Conservation (phyloP, 2,888 invertebrate genomes). For the Caenorhabditis imperialis region DNA sequence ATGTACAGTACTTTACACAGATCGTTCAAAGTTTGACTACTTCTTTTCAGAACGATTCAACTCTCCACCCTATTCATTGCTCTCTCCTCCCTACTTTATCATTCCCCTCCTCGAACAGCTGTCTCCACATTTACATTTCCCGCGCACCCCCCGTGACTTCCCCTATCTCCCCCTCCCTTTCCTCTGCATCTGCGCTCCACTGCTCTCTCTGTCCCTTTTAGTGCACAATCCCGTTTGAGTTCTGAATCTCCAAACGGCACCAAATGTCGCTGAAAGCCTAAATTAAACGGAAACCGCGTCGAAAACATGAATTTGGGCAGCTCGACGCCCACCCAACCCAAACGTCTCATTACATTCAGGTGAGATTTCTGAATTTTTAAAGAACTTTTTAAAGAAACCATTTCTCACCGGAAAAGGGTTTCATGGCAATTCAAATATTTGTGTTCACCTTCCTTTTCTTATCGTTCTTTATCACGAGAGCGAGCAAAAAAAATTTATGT, state of each 20-base stretch:
- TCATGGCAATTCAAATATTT: neutral
- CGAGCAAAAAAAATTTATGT: too few relatives aligned
- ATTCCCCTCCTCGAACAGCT: neutral
- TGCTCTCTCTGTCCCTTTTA: neutral
- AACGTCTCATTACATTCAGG: too few relatives aligned
- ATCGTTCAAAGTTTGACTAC: neutral
- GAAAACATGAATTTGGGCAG: too few relatives aligned
- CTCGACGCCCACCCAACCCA: too few relatives aligned
- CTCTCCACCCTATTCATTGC: neutral
- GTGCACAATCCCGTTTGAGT: slow-evolving; percentile 7
- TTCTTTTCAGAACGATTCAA: too few relatives aligned
- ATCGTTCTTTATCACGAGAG: too few relatives aligned
- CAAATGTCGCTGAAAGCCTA: slow-evolving; percentile 12
- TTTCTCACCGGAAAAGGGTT: slow-evolving; percentile 9
- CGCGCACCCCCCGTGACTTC: too few relatives aligned
- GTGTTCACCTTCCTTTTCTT: neutral
- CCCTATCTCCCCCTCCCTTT: neutral
- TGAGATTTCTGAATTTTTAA: too few relatives aligned
- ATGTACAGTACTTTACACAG: too few relatives aligned
- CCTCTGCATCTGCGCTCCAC: slow-evolving; percentile 37
- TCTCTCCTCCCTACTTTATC: neutral
- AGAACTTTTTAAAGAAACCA: too few relatives aligned
- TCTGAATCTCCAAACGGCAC: neutral
- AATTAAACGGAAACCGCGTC: too few relatives aligned
- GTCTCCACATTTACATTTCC: neutral